These are phyloP conservation scores for Pseudochaenichthys georgianus DNA, from an alignment of 2,797 vertebrate genomes.

Conservation along the genomic window DNA sequence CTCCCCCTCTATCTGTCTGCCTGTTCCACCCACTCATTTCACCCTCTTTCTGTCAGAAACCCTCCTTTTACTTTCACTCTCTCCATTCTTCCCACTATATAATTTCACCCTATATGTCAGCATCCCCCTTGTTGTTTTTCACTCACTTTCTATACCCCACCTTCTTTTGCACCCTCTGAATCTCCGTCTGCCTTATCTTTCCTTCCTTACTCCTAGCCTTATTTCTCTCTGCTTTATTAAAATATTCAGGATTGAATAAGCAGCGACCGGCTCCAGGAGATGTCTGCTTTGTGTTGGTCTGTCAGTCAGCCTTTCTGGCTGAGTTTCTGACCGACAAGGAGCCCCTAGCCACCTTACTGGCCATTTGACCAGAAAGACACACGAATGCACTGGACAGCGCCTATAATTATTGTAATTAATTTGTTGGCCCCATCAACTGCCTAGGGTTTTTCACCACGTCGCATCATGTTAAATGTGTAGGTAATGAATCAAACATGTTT, in stretches of 20 bases:
- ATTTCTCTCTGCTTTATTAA: constrained; percentile 80
- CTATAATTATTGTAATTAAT: constrained; percentile 32
- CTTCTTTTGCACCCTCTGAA: constrained; percentile 67
- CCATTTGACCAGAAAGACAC: constrained; percentile 63
- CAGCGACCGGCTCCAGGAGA: constrained; percentile 69
- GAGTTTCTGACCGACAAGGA: constrained; percentile 72
- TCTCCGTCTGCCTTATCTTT: constrained; percentile 72
- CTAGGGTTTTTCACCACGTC: constrained; percentile 10
- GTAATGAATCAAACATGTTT: constrained; percentile 5
- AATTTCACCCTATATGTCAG: constrained; percentile 83
- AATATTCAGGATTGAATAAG: constrained; percentile 82
- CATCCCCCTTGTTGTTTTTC: constrained; percentile 82
- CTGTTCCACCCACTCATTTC: constrained; percentile 79
- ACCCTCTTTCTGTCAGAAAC: constrained; percentile 80
- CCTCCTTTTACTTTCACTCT: constrained; percentile 75
- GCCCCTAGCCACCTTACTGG: constrained; percentile 56
- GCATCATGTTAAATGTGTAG: constrained; percentile 12
- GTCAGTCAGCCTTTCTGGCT: constrained; percentile 70
- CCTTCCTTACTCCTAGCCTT: constrained; percentile 60
- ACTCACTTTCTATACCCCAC: constrained; percentile 74
- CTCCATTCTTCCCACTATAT: constrained; percentile 75
- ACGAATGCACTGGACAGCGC: constrained; percentile 36
- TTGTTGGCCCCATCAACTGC: constrained; percentile 22
- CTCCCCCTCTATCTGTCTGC: constrained; percentile 61
- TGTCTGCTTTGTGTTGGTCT: constrained; percentile 58